Evolutionary conservation across 2,888 invertebrate genomes (phyloP).

Genomic region (Orthonevra nobilis): DNA sequence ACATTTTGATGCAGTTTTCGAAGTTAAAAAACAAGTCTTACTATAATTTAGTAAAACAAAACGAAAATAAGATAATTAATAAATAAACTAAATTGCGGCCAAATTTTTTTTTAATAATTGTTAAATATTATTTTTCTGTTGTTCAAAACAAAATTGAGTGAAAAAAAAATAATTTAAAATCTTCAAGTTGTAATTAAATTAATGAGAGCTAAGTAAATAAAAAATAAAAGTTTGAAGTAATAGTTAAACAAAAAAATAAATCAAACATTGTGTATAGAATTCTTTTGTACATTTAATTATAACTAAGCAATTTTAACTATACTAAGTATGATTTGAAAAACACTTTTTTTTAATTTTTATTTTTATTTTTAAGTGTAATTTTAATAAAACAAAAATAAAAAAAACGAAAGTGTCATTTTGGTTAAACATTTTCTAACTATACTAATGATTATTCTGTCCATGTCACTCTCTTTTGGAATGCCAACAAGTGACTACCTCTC

Average conservation of each 20-base stretch:
- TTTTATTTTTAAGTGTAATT: too few relatives aligned
- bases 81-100: constrained; percentile 58
- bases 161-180: constrained; percentile 16
- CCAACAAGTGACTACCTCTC: constrained; percentile 27
- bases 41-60: constrained; percentile 10
- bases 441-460: constrained; percentile 58
- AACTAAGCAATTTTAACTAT: constrained; percentile 44
- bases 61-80: neutral
- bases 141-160: constrained; percentile 50
- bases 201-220: constrained; percentile 3
- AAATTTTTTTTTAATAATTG: constrained; percentile 67
- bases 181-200: constrained; percentile 24
- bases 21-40: constrained; percentile 30
- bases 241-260: constrained; percentile 6
- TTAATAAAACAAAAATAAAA: too few relatives aligned
- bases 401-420: constrained; percentile 65
- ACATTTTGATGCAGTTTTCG: constrained; percentile 40
- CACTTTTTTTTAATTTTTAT: constrained; percentile 58
- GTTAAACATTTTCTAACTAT: constrained; percentile 23
- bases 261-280: constrained; percentile 50
- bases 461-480: constrained; percentile 49
- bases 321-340: constrained; percentile 40
- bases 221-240: constrained; percentile 30
- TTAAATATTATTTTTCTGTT: constrained; percentile 60
- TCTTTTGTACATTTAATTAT: constrained; percentile 65